These are phyloP conservation scores for Bos taurus DNA, from an alignment of 2,113 vertebrate genomes.

Conservation along the genomic window DNA sequence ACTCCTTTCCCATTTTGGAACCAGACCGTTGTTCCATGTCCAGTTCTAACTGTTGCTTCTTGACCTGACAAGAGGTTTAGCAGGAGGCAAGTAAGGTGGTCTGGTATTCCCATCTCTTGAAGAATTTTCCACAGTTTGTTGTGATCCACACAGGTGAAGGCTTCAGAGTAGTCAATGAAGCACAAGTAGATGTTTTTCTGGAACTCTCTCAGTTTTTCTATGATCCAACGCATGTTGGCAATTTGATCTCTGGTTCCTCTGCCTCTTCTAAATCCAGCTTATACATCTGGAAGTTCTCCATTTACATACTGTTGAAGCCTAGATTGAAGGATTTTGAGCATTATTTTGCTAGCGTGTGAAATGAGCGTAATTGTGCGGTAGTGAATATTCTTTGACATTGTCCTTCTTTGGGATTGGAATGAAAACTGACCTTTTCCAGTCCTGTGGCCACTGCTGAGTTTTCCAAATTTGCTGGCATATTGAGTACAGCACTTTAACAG, in stretches of 20 bases:
- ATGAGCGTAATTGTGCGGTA: neutral
- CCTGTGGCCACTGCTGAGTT: neutral
- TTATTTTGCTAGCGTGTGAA: neutral
- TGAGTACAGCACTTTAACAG: neutral
- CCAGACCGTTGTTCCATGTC: neutral
- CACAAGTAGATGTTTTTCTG: neutral
- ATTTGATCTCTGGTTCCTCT: neutral
- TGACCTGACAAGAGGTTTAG: neutral
- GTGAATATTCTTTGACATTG: neutral
- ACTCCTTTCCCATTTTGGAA: neutral
- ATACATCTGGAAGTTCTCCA: neutral
- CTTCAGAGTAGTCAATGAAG: neutral
- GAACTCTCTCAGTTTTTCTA: neutral
- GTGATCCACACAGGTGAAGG: neutral
- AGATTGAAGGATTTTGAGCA: neutral
- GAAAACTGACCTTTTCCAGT: neutral
- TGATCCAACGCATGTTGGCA: neutral
- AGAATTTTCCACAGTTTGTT: neutral
- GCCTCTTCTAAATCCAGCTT: neutral
- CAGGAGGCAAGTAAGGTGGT: neutral
- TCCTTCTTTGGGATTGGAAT: neutral
- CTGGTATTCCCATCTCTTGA: neutral
- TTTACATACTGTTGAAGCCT: neutral
- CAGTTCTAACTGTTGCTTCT: neutral
- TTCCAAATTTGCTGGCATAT: neutral